Conservation (phyloP, 2,888 invertebrate genomes). For the Alsophila aescularia region DNA sequence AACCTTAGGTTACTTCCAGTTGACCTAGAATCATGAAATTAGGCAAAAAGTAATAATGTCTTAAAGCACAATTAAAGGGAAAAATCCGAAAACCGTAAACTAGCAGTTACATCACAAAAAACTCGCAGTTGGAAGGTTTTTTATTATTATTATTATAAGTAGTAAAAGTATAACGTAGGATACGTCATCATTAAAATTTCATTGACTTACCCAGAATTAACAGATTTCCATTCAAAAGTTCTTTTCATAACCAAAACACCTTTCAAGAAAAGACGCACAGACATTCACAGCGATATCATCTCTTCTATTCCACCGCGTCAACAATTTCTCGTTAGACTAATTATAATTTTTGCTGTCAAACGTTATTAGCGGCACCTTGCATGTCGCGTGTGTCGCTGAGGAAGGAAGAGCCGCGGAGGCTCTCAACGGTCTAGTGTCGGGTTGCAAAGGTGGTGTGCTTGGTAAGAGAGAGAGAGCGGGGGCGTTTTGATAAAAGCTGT, state of each 20-base stretch:
- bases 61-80: no score
- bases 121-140: no score
- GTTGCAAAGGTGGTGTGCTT: conserved; percentile 29
- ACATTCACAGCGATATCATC: background rate
- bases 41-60: no score
- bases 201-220: no score
- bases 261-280: background rate
- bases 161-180: no score
- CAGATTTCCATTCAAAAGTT: no score
- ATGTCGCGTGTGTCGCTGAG: conserved; percentile 25
- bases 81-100: no score
- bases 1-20: no score
- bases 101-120: no score
- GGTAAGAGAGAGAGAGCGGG: conserved; percentile 5
- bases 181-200: no score
- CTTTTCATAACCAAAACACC: background rate
- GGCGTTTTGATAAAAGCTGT: background rate
- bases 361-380: conserved; percentile 18
- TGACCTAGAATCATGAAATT: no score
- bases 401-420: conserved; percentile 24
- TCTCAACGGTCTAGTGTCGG: conserved; percentile 36
- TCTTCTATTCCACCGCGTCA: background rate
- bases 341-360: conserved; percentile 18
- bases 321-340: conserved; percentile 1
- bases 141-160: no score